A percentile compares a stretch with the other conserved stretches of the same genome.
Conservation (phyloP, 2,113 vertebrate genomes). For the Strix uralensis region DNA sequence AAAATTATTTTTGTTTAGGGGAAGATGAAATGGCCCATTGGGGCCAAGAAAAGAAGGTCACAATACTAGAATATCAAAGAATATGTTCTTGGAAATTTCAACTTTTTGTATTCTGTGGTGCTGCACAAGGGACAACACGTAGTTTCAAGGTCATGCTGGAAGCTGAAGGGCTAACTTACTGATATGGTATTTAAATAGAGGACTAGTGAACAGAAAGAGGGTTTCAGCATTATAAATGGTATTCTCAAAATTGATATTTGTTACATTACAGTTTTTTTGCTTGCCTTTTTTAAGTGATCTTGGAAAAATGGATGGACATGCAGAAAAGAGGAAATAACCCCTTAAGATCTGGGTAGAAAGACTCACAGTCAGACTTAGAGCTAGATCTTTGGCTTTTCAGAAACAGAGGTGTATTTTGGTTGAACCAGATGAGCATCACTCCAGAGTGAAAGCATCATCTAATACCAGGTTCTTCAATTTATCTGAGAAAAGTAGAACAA, state of each 20-base stretch:
- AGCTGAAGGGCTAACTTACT: neutral
- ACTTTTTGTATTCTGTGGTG: neutral
- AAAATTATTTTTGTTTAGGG: neutral
- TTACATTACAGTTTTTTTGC: neutral
- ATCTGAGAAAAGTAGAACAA: neutral
- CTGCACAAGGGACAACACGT: neutral
- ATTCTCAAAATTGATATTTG: neutral
- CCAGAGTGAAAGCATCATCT: neutral
- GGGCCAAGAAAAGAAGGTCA: neutral
- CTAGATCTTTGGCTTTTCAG: neutral
- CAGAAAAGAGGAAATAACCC: neutral
- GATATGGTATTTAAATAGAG: neutral
- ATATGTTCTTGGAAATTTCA: neutral
- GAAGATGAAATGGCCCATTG: neutral
- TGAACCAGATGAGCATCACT: neutral
- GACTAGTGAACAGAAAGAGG: neutral
- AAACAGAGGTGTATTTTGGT: neutral
- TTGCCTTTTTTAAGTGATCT: neutral
- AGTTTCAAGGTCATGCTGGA: neutral
- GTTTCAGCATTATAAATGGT: neutral
- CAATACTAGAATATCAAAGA: neutral
- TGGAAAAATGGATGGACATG: neutral
- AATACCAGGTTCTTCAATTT: neutral
- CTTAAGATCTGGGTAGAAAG: neutral
- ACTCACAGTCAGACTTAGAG: neutral